phyloP scores from a whole-genome alignment of 2,888 invertebrate species.

The Heliothis peltigera region DNA sequence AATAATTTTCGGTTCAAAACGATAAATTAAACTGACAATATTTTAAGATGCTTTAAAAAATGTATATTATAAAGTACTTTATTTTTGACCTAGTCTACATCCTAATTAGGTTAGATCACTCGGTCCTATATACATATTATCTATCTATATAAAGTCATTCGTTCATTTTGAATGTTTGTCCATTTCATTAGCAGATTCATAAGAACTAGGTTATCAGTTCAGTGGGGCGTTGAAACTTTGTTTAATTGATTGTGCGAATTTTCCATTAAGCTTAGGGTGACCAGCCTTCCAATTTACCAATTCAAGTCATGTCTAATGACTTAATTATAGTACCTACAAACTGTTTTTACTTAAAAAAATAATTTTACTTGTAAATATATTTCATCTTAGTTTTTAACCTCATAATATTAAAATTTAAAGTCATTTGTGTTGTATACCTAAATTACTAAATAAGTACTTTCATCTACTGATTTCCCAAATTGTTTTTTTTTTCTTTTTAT shows the following conservation, averaged over 20 bases:
- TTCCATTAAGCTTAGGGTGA: conserved; percentile 36
- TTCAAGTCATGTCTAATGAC: too few species aligned
- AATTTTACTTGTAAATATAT: neutral
- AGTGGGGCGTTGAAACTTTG: conserved; percentile 58
- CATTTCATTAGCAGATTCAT: conserved; percentile 47
- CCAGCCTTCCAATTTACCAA: conserved; percentile 24
- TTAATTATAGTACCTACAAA: neutral
- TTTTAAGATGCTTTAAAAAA: too few species aligned
- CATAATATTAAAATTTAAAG: too few species aligned
- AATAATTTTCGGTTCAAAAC: too few species aligned
- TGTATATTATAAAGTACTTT: too few species aligned
- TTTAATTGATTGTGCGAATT: conserved; percentile 57
- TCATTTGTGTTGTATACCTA: neutral
- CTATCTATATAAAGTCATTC: conserved; percentile 26
- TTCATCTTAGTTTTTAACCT: neutral
- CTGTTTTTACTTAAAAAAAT: neutral
- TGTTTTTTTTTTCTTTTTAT: too few species aligned
- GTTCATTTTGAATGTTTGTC: conserved; percentile 26
- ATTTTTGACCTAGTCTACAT: too few species aligned
- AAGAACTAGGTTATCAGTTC: conserved; percentile 66
- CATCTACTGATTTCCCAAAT: neutral
- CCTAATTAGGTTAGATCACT: conserved; percentile 7
- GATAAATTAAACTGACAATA: too few species aligned
- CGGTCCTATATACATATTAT: too few species aligned
- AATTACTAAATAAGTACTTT: neutral